Evolutionary conservation across 2,113 vertebrate genomes (phyloP).

Genomic region (Atrichornis clamosus): DNA sequence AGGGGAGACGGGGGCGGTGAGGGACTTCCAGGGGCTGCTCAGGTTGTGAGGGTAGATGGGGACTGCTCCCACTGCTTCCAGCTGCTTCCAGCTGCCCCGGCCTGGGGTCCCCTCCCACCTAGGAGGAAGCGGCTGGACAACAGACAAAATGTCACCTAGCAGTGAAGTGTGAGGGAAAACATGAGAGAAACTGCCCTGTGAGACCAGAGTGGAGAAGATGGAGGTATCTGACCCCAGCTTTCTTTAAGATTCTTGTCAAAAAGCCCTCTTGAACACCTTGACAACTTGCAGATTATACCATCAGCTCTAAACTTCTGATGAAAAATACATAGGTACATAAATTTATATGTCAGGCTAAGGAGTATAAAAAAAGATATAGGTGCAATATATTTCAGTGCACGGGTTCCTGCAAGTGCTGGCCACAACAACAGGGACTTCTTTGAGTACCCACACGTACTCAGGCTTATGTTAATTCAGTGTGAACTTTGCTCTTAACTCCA

Average conservation of each 20-base stretch:
- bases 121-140: rapidly evolving
- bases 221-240: background rate
- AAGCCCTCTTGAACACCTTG: background rate
- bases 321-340: background rate
- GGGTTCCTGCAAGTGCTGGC: background rate
- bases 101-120: background rate
- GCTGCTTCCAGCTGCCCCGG: rapidly evolving
- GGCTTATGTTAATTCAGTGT: background rate
- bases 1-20: too few species aligned
- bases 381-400: background rate
- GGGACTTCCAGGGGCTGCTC: background rate
- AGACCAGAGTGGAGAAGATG: rapidly evolving
- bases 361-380: conserved; percentile 2
- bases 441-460: background rate
- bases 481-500: background rate
- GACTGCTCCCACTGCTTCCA: rapidly evolving
- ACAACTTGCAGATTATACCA: background rate
- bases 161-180: rapidly evolving
- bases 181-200: rapidly evolving
- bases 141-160: background rate
- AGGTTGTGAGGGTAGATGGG: background rate
- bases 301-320: background rate
- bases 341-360: background rate
- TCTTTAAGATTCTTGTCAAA: background rate
- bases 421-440: background rate